Conservation (phyloP, 2,113 vertebrate genomes). For the Gopherus evgoodei region DNA sequence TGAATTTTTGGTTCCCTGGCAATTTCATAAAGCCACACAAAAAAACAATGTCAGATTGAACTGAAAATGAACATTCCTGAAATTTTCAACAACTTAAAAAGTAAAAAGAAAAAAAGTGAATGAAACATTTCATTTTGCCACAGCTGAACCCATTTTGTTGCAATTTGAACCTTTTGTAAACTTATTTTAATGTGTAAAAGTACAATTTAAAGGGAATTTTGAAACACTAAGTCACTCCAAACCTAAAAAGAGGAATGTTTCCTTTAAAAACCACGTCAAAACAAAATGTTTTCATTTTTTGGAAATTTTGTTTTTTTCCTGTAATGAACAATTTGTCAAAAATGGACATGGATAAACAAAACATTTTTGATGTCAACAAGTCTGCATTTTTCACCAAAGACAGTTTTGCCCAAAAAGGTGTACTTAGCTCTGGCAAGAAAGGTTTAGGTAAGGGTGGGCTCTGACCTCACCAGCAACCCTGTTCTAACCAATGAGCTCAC, state of each 20-base stretch:
- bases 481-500: not conserved
- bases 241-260: not conserved
- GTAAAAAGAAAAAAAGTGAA: not conserved
- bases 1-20: not conserved
- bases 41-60: not conserved
- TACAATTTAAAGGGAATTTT: not conserved
- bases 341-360: not conserved
- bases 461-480: not conserved
- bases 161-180: not conserved
- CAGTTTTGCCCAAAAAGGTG: not conserved
- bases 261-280: not conserved
- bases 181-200: not conserved
- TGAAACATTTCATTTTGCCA: not conserved
- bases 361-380: not conserved
- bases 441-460: not conserved
- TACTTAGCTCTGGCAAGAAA: not conserved
- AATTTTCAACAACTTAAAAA: not conserved
- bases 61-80: not conserved
- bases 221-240: not conserved
- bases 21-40: not conserved
- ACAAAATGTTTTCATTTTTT: not conserved
- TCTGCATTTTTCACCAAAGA: not conserved
- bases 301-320: not conserved
- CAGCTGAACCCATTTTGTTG: not conserved
- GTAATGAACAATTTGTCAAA: not conserved